A percentile compares a stretch with the other conserved stretches of the same genome.
Conservation (phyloP, 2,797 vertebrate genomes). For the Eurystomus glaucurus region DNA sequence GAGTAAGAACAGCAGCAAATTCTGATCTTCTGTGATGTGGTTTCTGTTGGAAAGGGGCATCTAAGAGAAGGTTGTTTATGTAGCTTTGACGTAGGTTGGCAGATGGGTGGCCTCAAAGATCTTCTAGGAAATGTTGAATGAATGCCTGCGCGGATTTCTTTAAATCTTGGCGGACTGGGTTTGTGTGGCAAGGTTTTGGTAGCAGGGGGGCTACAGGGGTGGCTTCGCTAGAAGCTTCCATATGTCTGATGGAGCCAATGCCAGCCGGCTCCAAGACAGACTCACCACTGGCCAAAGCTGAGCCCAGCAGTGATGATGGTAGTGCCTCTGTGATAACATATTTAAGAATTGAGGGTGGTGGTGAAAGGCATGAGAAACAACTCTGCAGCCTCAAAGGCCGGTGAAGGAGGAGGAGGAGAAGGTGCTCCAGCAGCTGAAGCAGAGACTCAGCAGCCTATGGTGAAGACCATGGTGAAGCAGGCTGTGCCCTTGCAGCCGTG, state of each 20-base stretch:
- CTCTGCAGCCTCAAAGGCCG: background rate
- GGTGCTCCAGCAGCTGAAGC: background rate
- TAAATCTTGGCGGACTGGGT: background rate
- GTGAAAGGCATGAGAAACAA: background rate
- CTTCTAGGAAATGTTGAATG: background rate
- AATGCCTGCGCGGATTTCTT: accelerated
- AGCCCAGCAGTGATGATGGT: too few species aligned
- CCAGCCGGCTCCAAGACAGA: background rate
- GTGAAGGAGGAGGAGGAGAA: background rate
- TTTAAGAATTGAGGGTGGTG: background rate
- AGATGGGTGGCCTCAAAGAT: background rate
- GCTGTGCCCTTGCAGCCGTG: background rate
- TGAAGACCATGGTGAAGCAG: background rate
- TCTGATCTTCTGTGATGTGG: background rate
- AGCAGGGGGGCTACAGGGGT: too few species aligned
- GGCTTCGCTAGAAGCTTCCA: background rate
- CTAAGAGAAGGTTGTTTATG: background rate
- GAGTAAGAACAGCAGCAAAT: background rate
- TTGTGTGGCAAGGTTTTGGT: background rate
- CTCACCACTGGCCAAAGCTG: background rate
- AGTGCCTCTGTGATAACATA: background rate
- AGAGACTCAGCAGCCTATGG: background rate
- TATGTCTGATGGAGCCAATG: background rate
- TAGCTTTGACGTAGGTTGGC: background rate
- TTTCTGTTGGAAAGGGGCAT: background rate